These are phyloP conservation scores for Carcinoscorpius rotundicauda DNA, from an alignment of 1,140 invertebrate genomes.

Conservation along the genomic window DNA sequence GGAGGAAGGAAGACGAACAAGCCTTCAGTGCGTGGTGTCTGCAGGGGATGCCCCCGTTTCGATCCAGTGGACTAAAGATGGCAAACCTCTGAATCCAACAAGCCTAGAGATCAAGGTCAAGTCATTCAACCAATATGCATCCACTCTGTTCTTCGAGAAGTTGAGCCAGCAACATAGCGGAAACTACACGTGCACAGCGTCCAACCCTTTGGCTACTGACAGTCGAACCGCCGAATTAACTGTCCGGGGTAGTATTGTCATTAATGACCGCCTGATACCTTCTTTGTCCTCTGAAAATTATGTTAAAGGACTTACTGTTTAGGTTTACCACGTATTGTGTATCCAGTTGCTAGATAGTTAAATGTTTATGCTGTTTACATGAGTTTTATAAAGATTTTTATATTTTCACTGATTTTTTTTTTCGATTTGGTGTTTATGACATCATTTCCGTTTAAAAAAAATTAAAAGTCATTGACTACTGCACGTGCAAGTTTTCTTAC, in stretches of 20 bases:
- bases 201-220: conserved; percentile 31
- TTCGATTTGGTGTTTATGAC: too few species aligned
- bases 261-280: conserved; percentile 30
- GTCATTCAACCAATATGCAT: conserved; percentile 18
- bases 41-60: conserved; percentile 36
- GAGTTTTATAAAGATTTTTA: too few species aligned
- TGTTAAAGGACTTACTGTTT: too few species aligned
- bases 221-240: conserved; percentile 33
- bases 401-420: too few species aligned
- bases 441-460: too few species aligned
- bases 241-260: conserved; percentile 30
- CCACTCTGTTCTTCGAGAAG: conserved; percentile 22
- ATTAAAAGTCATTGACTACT: too few species aligned
- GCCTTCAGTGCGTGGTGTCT: conserved; percentile 41
- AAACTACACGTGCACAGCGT: conserved; percentile 38
- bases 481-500: too few species aligned
- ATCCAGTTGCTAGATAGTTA: too few species aligned
- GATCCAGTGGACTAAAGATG: conserved; percentile 35
- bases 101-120: conserved; percentile 29
- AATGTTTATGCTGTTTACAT: too few species aligned
- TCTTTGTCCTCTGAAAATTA: conserved; percentile 31
- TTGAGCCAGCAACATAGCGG: conserved; percentile 34
- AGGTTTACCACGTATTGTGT: too few species aligned
- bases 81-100: conserved; percentile 34
- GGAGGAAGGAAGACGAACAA: conserved; percentile 48